phyloP scores from a whole-genome alignment of 2,888 invertebrate genomes.

The Monopis laevigella region DNA sequence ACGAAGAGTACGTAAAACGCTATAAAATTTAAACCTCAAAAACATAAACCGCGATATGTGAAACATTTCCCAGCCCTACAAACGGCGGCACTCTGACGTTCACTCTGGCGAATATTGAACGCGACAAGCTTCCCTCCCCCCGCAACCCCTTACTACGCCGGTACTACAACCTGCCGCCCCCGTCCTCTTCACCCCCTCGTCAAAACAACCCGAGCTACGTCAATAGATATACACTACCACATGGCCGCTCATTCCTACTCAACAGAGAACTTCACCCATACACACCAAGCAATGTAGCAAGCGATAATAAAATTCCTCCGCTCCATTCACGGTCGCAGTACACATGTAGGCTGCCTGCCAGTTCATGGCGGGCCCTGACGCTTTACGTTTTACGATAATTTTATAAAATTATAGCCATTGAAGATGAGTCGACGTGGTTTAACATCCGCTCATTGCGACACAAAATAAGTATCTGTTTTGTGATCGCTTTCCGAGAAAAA shows the following conservation, averaged over 20 bases:
- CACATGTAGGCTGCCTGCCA: conserved; percentile 20
- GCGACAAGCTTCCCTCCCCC: conserved; percentile 26
- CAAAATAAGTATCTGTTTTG: too few species aligned
- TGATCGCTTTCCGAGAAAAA: too few species aligned
- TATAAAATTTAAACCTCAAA: too few species aligned
- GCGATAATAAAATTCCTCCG: background rate
- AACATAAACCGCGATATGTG: too few species aligned
- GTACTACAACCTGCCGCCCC: conserved; percentile 39
- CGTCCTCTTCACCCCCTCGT: conserved; percentile 25
- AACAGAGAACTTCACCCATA: background rate
- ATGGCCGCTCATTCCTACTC: background rate
- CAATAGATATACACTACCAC: too few species aligned
- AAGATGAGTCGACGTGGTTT: conserved; percentile 25
- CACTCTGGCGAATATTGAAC: conserved; percentile 34
- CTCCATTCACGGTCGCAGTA: conserved; percentile 21
- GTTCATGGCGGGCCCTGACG: conserved; percentile 30
- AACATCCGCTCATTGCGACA: too few species aligned
- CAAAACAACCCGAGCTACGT: conserved; percentile 17
- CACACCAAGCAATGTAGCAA: conserved; percentile 3
- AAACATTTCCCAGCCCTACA: background rate
- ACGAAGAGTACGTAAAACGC: too few species aligned
- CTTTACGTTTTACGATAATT: conserved; percentile 42
- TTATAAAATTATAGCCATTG: conserved; percentile 41
- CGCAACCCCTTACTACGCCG: conserved; percentile 24
- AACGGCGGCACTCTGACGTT: conserved; percentile 2